Base-by-base conservation (phyloP, 2,113 vertebrate species). In the Tapirus terrestris region DNA sequence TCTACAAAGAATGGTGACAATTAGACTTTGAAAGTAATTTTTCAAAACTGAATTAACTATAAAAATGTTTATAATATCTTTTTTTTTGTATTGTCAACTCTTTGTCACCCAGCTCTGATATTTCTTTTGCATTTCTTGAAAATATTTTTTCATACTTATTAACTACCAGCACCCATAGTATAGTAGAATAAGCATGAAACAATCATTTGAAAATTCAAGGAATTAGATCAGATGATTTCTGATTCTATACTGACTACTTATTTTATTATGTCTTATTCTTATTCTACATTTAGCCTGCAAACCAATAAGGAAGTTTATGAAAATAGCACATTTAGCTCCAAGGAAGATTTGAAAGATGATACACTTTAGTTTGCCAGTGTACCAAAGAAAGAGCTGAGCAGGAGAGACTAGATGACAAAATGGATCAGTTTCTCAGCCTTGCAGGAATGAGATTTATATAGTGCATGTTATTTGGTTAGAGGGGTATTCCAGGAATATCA, bases 31-130 rank as follows among this genome's bases (percentile, higher is more conserved):
- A 90, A 94, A 96, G 29, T 23, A 56, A 89, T 92, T 94, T 96
- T 96, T 95, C n/a, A 83, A 95, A 98, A 72, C 33, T 43, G 39
- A 91, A 92, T 96, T 58, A 76, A 89, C 45, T 79, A 72, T 72
- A 43, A 72, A 97, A 94, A 80, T 61, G 43, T 51, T 85, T 72
- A 29, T 29, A 67, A 29, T 39, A 9, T 10, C 65, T 53, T 18
- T 58, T 84, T 84, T 87, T 84, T 56, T 84, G 25, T 65, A 56
- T 27, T 21, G 39, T 79, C 68, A 91, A 39, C 31, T 89, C 73
- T 88, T 94, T 43, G 43, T 83, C 86, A 84, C 20, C 29, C 73
- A 91, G 58, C 58, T 75, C 43, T 82, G 68, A 93, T 53, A 25
- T 48, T 87, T 82, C 53, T 93, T 96, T 90, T 48, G 68, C 20